Base-by-base conservation (phyloP, 2,797 vertebrate genomes). In the Geotrypetes seraphini region DNA sequence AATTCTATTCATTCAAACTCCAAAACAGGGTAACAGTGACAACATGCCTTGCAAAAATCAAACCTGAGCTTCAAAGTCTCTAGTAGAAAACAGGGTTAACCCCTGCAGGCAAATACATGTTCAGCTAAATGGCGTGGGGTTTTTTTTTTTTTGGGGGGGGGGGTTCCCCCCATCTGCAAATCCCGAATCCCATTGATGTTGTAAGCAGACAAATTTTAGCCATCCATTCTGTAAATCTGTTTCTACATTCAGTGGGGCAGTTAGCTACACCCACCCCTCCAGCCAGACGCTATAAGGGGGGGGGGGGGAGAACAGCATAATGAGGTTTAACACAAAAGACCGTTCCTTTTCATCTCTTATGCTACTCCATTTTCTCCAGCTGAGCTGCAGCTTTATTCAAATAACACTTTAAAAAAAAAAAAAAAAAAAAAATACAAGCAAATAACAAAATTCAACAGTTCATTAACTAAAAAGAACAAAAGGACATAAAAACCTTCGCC, bases 241-340 rank as follows among this genome's bases (percentile, higher is more conserved):
- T 65, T 63, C 28, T 50, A 50, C 53, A 53, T 57, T 53, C 61
- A 46, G 39, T 25, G 38, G n/a, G 47, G 47, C 51, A 45, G 62
- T 40, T 41, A 47, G 54, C 53, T 29, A 30, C n/a, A n/a, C n/a
- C n/a, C n/a, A n/a, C n/a, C n/a, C n/a, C n/a, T n/a, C n/a, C n/a
- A n/a, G 50, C 32, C 22, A 22, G 16, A 42, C 58, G 54, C 19
- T n/a, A 16, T 6, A 5, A 12, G 22, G 33, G 43, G 37, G 53
- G 50, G 47, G 66, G 63, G 66, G 63, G 63, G 31, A 39, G 45
- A 64, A 48, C 47, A 3, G 28, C 68, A 77, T 70, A 74, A 81
- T 66, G 64, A 69, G 44, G 62, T 62, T 55, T 58, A 51, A 71
- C 77, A 85, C 68, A 75, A 76, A 83, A 85, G 78, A 69, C 69